Evolutionary conservation across 92 coral and sea anemone species (phyloP).

Genomic region (Desmophyllum pertusum): DNA sequence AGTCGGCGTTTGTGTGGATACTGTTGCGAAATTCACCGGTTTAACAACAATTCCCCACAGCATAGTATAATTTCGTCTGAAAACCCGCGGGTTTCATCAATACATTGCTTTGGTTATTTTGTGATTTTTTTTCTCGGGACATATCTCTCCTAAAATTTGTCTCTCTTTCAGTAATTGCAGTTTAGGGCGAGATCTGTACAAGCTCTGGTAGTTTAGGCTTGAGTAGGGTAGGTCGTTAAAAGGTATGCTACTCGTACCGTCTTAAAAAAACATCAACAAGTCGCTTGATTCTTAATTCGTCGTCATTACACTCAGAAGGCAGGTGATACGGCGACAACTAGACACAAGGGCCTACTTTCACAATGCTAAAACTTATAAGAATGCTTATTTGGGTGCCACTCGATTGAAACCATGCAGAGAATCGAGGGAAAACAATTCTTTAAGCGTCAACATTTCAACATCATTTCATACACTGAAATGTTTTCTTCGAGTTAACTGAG

Average conservation of each 20-base stretch:
- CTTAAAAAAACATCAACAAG: slow-evolving; percentile 40
- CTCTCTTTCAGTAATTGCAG: background rate
- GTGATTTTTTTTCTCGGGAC: background rate
- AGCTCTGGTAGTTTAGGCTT: background rate
- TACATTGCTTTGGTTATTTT: background rate
- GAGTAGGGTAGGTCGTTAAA: slow-evolving; percentile 7
- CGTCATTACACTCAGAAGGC: slow-evolving; percentile 16
- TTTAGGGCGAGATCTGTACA: background rate
- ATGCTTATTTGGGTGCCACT: background rate
- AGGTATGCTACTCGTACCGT: background rate
- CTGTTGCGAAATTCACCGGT: background rate
- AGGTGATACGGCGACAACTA: slow-evolving; percentile 9
- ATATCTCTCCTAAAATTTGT: background rate
- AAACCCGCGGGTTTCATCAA: background rate
- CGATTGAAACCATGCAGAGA: background rate
- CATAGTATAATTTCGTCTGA: too few species aligned
- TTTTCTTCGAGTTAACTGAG: slow-evolving; percentile 43
- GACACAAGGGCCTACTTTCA: slow-evolving; percentile 10
- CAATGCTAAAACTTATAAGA: background rate
- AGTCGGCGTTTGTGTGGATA: background rate
- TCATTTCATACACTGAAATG: background rate
- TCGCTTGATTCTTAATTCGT: slow-evolving; percentile 32
- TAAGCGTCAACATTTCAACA: background rate
- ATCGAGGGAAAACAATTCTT: background rate
- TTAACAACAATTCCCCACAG: background rate